Evolutionary conservation across 2,113 vertebrate genomes (phyloP).

Genomic region (Isichthys henryi): DNA sequence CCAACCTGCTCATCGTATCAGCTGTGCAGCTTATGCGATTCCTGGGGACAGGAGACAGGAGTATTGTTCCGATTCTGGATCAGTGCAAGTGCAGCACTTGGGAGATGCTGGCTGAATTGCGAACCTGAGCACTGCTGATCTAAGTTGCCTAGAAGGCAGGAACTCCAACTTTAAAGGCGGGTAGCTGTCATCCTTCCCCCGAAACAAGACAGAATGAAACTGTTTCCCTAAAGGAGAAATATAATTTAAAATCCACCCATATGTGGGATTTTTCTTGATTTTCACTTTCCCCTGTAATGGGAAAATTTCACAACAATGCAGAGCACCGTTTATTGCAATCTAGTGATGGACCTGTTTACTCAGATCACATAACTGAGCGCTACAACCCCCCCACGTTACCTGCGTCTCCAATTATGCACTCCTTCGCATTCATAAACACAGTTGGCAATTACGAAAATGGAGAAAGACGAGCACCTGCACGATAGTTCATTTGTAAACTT

Average conservation of each 20-base stretch:
- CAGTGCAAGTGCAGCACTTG: not conserved
- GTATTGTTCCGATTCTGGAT: not conserved
- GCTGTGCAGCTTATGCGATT: not conserved
- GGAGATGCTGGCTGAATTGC: not conserved
- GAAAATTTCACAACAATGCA: too few relatives aligned
- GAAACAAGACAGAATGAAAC: not conserved
- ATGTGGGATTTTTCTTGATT: not conserved
- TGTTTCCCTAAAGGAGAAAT: not conserved
- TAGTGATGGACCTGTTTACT: not conserved
- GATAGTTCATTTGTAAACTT: slow-evolving; percentile 32
- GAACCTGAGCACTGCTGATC: not conserved
- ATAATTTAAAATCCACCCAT: not conserved
- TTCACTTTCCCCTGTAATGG: not conserved
- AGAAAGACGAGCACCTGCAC: slow-evolving; percentile 21
- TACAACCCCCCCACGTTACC: not conserved
- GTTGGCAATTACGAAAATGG: slow-evolving; percentile 25
- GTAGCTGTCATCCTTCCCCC: not conserved
- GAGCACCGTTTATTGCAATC: too few relatives aligned
- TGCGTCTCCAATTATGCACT: not conserved
- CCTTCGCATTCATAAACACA: slow-evolving; percentile 29
- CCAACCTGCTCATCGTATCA: too few relatives aligned
- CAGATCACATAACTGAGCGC: not conserved
- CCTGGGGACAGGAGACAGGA: not conserved
- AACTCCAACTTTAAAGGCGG: not conserved
- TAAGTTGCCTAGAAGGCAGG: not conserved